Evolutionary conservation across 1,140 invertebrate species (phyloP), one percentile per base, ranked within the genome.

Genomic region (Piezodorus guildinii): DNA sequence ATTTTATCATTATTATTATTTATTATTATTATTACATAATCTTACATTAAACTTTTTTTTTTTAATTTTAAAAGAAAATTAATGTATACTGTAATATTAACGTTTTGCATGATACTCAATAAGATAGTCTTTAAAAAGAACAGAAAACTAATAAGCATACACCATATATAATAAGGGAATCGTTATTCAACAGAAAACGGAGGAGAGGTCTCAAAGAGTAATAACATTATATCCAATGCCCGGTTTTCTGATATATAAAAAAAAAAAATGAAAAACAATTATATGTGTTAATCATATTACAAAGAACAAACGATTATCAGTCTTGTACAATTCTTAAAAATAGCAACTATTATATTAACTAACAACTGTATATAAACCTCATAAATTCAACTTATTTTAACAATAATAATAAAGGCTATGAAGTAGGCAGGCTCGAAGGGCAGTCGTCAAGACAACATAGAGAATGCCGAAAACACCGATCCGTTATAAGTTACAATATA

Each of bases 41-140:
- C 52, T 56, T 56, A 56, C 23, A 56, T 56, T 56, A 56, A 56
- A 39, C 52, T 56, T 56, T 56, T 23, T 54, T 54, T 56, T 56
- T 56, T 23, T 25, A 23, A 56, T 56, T 56, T 56, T 49, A 9
- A 23, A 56, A 56, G 23, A 56, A 56, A 56, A 56, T 23, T 21
- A n/a, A 49, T 23, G 52, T 23, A 15, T 25, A 56, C 5, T 25
- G 34, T 56, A 23, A 23, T 56, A 49, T 16, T 56, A 56, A 56
- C 21, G 23, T 23, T 56, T 25, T 56, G 52, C 52, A 56, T 56
- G 52, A 56, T 56, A 56, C 21, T 56, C 52, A 56, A 25, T 56
- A 56, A 56, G 34, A 39, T 39, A 39, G 12, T 39, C 34, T 56
- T 23, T 23, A 19, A 56, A 19, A 56, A 56, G n/a, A 23, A 56